phyloP scores from a whole-genome alignment of 1,140 invertebrate genomes.

The Aphelinus certus region DNA sequence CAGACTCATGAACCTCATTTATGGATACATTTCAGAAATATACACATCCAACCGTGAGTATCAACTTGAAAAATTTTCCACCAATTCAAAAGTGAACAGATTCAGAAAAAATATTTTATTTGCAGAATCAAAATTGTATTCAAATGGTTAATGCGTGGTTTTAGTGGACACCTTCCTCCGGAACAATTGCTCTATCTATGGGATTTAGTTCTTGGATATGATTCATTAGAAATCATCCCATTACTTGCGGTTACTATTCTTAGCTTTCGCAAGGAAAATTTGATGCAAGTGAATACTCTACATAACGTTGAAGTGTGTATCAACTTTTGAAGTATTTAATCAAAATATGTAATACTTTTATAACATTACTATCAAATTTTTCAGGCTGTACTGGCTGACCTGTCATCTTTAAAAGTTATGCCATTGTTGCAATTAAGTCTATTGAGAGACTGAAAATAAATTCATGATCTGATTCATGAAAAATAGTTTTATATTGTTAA shows the following conservation, averaged over 20 bases:
- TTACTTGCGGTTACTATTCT: slow-evolving; percentile 88
- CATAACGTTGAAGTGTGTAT: slow-evolving; percentile 80
- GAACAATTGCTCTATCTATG: slow-evolving; percentile 92
- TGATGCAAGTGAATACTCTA: slow-evolving; percentile 87
- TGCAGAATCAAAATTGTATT: slow-evolving; percentile 87
- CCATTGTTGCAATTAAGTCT: slow-evolving; percentile 81
- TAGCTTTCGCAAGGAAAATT: slow-evolving; percentile 90
- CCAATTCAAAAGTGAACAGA: too few species aligned
- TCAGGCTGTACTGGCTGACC: slow-evolving; percentile 85
- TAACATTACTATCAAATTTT: slow-evolving; percentile 48
- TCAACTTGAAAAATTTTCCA: background rate
- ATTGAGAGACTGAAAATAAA: slow-evolving; percentile 63
- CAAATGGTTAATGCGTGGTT: slow-evolving; percentile 95
- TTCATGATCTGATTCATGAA: background rate
- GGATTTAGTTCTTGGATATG: slow-evolving; percentile 92
- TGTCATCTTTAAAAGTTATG: slow-evolving; percentile 89
- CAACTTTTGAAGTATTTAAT: background rate
- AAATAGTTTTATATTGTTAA: too few species aligned
- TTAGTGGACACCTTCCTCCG: slow-evolving; percentile 91
- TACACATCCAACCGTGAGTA: slow-evolving; percentile 91
- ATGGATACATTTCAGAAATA: slow-evolving; percentile 88
- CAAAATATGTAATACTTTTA: background rate
- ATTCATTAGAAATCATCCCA: slow-evolving; percentile 89
- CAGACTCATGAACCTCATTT: slow-evolving; percentile 89
- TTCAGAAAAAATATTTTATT: slow-evolving; percentile 37